These are phyloP conservation scores for Drosophila sulfurigaster DNA, from an alignment of 1,140 invertebrate genomes.

Conservation along the genomic window DNA sequence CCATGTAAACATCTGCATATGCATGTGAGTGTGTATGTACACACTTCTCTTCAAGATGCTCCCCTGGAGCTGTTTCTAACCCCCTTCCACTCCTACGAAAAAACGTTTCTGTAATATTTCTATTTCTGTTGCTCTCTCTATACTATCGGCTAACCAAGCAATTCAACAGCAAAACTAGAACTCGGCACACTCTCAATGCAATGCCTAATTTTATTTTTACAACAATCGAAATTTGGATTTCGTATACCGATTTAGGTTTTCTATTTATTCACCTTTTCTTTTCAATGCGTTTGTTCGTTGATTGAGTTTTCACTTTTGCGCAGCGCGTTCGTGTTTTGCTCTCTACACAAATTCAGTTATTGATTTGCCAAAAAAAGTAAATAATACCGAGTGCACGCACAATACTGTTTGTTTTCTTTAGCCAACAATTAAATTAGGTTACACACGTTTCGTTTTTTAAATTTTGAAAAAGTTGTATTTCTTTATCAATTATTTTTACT, in stretches of 20 bases:
- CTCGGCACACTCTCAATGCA: conserved; percentile 33
- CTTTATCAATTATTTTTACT: conserved; percentile 6
- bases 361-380: conserved; percentile 68
- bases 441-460: conserved; percentile 19
- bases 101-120: conserved; percentile 32
- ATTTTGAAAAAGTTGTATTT: conserved; percentile 32
- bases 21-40: not conserved
- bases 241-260: conserved; percentile 49
- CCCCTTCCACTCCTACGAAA: not conserved
- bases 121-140: conserved; percentile 47
- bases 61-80: conserved; percentile 53
- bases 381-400: conserved; percentile 54
- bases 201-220: conserved; percentile 52
- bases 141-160: conserved; percentile 13
- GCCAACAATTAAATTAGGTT: conserved; percentile 28
- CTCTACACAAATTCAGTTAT: conserved; percentile 47
- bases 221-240: conserved; percentile 54
- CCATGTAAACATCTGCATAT: conserved; percentile 7
- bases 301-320: conserved; percentile 74
- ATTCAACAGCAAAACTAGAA: conserved; percentile 20
- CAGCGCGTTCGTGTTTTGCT: conserved; percentile 58
- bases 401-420: conserved; percentile 58
- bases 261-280: conserved; percentile 74
- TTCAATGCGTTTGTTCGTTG: conserved; percentile 64
- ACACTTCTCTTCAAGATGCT: conserved; percentile 29